Evolutionary conservation across 2,113 vertebrate species (phyloP).

Genomic region (Maccullochella peelii): DNA sequence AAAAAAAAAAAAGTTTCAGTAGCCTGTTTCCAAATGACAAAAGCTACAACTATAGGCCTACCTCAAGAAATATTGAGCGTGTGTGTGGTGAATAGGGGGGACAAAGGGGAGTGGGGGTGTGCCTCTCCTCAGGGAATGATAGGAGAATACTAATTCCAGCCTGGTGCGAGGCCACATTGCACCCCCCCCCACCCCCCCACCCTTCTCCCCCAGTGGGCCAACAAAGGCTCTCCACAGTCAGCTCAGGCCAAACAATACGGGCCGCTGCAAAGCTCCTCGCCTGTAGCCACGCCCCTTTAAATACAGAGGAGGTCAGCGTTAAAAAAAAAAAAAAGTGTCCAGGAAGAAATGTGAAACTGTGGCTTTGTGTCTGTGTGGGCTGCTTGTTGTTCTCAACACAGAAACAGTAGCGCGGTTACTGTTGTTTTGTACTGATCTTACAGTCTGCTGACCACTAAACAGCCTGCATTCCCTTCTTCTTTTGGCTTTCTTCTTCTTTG

Average conservation of each 20-base stretch:
- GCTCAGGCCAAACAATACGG: slow-evolving; percentile 80
- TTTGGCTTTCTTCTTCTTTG: too few species aligned
- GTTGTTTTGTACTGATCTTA: background rate
- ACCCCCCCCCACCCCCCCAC: slow-evolving; percentile 25
- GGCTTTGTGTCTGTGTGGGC: slow-evolving; percentile 59
- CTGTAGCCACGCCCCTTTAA: slow-evolving; percentile 71
- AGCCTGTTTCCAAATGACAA: background rate
- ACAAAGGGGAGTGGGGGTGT: slow-evolving; percentile 75
- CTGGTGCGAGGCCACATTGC: slow-evolving; percentile 77
- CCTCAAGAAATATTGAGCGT: background rate
- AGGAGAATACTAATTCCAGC: slow-evolving; percentile 86
- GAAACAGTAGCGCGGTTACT: background rate
- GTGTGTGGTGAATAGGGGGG: slow-evolving; percentile 55
- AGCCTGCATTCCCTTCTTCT: background rate
- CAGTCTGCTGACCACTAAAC: background rate
- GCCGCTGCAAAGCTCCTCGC: slow-evolving; percentile 64
- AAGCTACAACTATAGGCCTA: background rate
- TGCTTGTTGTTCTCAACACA: slow-evolving; percentile 3
- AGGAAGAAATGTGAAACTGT: slow-evolving; percentile 63
- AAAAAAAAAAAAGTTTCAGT: slow-evolving; percentile 11
- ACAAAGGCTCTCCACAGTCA: slow-evolving; percentile 81
- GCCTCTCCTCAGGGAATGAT: slow-evolving; percentile 76
- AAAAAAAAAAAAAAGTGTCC: slow-evolving; percentile 22
- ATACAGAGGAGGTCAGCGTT: slow-evolving; percentile 44
- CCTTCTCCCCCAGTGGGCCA: slow-evolving; percentile 54